phyloP scores from a whole-genome alignment of 2,113 vertebrate species.

The Holacanthus passer region DNA sequence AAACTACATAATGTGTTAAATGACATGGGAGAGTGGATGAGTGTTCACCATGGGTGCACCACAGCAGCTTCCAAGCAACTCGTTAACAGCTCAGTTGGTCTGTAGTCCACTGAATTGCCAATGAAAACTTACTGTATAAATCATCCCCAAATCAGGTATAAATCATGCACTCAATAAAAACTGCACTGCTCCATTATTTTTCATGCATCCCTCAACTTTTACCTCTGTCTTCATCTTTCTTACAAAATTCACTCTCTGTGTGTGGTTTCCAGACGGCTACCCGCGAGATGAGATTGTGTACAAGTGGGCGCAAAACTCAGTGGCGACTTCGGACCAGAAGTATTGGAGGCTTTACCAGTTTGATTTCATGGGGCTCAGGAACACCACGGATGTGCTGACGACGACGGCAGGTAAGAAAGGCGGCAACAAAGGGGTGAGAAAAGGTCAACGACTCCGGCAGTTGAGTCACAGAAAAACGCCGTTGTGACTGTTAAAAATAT shows the following conservation, averaged over 20 bases:
- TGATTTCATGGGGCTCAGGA: conserved; percentile 97
- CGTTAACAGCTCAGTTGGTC: conserved; percentile 20
- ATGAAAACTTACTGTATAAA: conserved; percentile 24
- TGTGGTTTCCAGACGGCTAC: conserved; percentile 91
- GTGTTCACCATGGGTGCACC: not conserved
- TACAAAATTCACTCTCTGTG: conserved; percentile 39
- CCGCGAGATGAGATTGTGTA: conserved; percentile 97
- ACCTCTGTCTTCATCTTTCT: not conserved
- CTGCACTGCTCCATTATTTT: conserved; percentile 35
- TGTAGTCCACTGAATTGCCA: conserved; percentile 27
- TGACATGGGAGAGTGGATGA: not conserved
- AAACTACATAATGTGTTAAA: not conserved
- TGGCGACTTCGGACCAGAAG: conserved; percentile 95
- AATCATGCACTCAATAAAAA: conserved; percentile 53
- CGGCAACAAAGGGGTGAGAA: not conserved
- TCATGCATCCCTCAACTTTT: conserved; percentile 30
- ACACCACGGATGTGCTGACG: conserved; percentile 91
- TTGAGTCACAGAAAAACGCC: not conserved
- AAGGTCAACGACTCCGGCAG: not conserved
- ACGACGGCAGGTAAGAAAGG: conserved; percentile 91
- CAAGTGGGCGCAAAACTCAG: conserved; percentile 94
- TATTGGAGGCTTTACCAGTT: conserved; percentile 98
- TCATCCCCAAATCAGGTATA: no score
- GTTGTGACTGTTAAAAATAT: not conserved
- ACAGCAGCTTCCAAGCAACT: conserved; percentile 23